Conservation (phyloP, 1,140 invertebrate genomes). For the Rhopalosiphum padi region DNA sequence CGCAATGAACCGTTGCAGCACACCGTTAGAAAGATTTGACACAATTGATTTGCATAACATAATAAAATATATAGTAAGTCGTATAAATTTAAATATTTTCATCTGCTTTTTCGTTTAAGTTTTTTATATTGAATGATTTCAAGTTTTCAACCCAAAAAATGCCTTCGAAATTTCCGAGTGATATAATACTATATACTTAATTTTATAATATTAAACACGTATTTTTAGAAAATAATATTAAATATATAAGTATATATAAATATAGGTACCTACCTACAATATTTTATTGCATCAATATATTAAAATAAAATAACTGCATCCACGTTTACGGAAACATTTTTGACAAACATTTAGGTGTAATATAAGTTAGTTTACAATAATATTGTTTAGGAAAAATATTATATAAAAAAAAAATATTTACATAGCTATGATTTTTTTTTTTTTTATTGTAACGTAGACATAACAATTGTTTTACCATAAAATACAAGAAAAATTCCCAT, state of each 20-base stretch:
- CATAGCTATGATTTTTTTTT: background rate
- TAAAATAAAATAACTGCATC: background rate
- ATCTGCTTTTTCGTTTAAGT: constrained; percentile 27
- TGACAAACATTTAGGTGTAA: background rate
- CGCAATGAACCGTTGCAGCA: constrained; percentile 9
- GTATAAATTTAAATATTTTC: constrained; percentile 22
- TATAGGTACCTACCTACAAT: background rate
- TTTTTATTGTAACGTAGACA: background rate
- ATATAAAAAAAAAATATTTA: too few relatives aligned
- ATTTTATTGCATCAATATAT: background rate
- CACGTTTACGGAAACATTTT: background rate
- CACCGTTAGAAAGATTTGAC: constrained; percentile 34
- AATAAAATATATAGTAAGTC: constrained; percentile 29
- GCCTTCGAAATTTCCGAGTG: background rate
- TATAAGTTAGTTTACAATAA: background rate
- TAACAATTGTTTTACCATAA: background rate
- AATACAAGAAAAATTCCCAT: background rate
- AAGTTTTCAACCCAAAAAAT: constrained; percentile 36
- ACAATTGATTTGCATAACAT: constrained; percentile 33
- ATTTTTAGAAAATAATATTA: background rate
- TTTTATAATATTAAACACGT: background rate
- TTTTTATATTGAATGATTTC: background rate
- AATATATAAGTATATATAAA: background rate
- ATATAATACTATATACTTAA: background rate
- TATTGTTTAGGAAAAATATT: too few relatives aligned